A percentile compares a stretch with the other conserved stretches of the same genome.
phyloP scores from a whole-genome alignment of 2,797 vertebrate genomes.

The Falco naumanni region DNA sequence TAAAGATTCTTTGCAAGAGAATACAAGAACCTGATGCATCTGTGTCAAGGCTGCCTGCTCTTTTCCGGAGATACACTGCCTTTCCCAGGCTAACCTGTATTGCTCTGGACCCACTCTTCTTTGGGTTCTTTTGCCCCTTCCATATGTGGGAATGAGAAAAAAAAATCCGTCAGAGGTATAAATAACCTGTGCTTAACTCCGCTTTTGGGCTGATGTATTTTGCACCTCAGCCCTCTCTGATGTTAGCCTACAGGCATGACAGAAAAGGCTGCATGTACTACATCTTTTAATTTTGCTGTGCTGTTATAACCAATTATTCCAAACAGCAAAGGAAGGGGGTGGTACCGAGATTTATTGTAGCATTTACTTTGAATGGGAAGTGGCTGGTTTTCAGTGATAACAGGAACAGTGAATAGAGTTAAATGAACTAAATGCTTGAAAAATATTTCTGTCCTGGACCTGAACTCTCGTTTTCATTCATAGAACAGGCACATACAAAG shows the following conservation, averaged over 20 bases:
- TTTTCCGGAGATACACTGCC: neutral
- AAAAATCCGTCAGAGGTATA: neutral
- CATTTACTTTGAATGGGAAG: neutral
- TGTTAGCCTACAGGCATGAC: neutral
- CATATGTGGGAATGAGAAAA: neutral
- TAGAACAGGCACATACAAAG: neutral
- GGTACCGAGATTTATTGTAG: neutral
- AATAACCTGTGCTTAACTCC: neutral
- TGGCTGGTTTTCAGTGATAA: neutral
- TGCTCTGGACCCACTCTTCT: accelerated
- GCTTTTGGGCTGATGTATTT: neutral
- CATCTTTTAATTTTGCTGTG: neutral
- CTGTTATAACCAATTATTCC: neutral
- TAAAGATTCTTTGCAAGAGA: neutral
- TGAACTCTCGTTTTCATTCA: neutral
- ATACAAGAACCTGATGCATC: neutral
- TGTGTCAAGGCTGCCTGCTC: neutral
- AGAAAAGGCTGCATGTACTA: neutral
- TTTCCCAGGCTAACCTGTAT: neutral
- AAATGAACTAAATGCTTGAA: neutral
- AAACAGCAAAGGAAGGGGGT: neutral
- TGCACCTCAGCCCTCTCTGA: neutral
- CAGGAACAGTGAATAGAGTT: neutral
- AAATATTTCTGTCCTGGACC: neutral
- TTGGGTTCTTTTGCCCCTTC: neutral